phyloP scores from a whole-genome alignment of 2,113 vertebrate species.

The Prietella phreatophila region DNA sequence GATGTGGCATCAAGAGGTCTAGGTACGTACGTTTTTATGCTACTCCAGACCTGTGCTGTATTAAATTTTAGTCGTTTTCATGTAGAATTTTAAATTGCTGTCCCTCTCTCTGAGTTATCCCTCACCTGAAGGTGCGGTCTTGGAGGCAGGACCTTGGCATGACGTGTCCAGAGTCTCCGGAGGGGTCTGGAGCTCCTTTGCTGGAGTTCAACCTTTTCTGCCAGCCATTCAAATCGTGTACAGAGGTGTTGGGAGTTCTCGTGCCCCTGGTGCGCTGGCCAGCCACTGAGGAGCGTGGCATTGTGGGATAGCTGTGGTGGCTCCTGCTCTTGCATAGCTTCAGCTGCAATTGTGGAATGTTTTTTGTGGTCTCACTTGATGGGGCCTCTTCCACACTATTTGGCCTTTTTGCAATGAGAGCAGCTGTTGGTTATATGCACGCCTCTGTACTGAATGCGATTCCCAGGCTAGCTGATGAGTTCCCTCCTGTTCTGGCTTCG shows the following conservation, averaged over 20 bases:
- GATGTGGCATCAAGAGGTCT: slow-evolving; percentile 98
- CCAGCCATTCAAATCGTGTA: slow-evolving; percentile 89
- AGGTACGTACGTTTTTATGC: slow-evolving; percentile 85
- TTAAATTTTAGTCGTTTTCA: slow-evolving; percentile 74
- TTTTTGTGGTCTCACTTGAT: slow-evolving; percentile 26
- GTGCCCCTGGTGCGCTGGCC: slow-evolving; percentile 88
- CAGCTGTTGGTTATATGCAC: slow-evolving; percentile 49
- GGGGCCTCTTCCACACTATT: slow-evolving; percentile 26
- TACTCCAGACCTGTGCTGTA: slow-evolving; percentile 45
- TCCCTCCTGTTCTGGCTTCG: slow-evolving; percentile 94
- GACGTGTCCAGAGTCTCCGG: slow-evolving; percentile 97
- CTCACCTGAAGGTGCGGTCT: slow-evolving; percentile 98
- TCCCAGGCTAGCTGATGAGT: slow-evolving; percentile 54
- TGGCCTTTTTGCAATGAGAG: slow-evolving; percentile 37
- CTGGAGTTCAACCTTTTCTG: slow-evolving; percentile 95
- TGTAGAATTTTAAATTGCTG: slow-evolving; percentile 96
- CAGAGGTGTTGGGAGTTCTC: slow-evolving; percentile 90
- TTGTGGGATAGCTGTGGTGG: slow-evolving; percentile 79
- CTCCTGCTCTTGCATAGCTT: slow-evolving; percentile 82
- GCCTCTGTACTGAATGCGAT: slow-evolving; percentile 55
- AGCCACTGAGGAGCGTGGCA: slow-evolving; percentile 82
- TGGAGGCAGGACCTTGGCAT: slow-evolving; percentile 99
- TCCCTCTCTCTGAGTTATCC: slow-evolving; percentile 97
- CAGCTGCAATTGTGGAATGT: slow-evolving; percentile 62
- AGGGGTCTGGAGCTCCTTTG: slow-evolving; percentile 98